Evolutionary conservation across 2,113 vertebrate genomes (phyloP), one percentile per base, ranked within the genome.

Genomic region (Symphodus melops): DNA sequence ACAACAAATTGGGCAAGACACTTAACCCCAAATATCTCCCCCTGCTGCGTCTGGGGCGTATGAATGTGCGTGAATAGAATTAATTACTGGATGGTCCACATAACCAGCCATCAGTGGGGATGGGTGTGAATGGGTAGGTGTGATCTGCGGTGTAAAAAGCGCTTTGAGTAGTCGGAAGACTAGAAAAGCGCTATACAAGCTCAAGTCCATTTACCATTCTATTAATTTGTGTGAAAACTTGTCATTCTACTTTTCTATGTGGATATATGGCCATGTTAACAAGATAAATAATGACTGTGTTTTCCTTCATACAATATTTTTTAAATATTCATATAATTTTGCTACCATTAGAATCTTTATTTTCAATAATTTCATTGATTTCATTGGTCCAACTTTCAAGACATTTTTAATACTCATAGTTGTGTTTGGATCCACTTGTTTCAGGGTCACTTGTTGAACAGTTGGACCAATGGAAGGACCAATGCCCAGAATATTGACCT

Each of bases 401-500:
- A 21, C 58, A 4, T 10, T 7, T 61, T 52, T 82, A 59, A 74
- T 41, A 23, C 19, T 54, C 8, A 28, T 2, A 81, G 79, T 33
- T 66, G n/a, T n/a, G 33, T 86, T 62, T 84, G 12, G 78, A 77
- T 75, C 20, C 10, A 33, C 72, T 89, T 55, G 4, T 89, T 92
- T 56, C 88, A 99, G 97, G 98, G 97, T 28, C 96, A 96, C 25
- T 85, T 96, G 62, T 93, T 96, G 86, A 99, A 99, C 0, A 95
- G 96, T 44, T 99, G 98, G 98, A 94, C 95, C 9, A 97, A 93
- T 0, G 98, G 98, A 9, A 91, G 98, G 25, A 92, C 94, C 70
- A 99, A 97, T 1, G 93, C 96, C 0, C 97, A 99, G 92, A 98
- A 94, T 88, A 87, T 99, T 36, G 98, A 99, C 82, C 93, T 99